phyloP scores from a whole-genome alignment of 2,797 vertebrate genomes.

The Lindbergichthys nudifrons region DNA sequence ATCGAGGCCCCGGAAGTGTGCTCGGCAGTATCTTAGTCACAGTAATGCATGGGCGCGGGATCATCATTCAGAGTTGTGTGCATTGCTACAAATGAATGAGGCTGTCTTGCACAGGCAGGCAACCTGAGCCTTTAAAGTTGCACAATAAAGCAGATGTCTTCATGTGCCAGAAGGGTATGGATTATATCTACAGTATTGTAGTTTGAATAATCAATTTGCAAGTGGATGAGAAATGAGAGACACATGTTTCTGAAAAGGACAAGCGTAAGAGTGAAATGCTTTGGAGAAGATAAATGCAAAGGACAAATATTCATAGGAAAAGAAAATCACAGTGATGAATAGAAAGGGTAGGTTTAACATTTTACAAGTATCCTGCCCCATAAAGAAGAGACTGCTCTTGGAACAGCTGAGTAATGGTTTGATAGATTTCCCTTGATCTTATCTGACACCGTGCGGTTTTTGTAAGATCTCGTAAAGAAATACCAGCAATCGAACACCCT shows the following conservation, averaged over 20 bases:
- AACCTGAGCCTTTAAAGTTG: conserved; percentile 29
- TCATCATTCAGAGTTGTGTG: conserved; percentile 43
- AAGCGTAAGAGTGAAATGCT: conserved; percentile 28
- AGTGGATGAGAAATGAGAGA: conserved; percentile 43
- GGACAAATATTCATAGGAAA: conserved; percentile 27
- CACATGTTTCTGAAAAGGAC: conserved; percentile 27
- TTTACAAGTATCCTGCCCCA: conserved; percentile 26
- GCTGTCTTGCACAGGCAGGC: conserved; percentile 8
- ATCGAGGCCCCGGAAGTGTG: conserved; percentile 50
- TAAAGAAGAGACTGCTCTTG: conserved; percentile 30
- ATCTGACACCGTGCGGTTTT: conserved; percentile 44
- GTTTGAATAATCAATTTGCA: conserved; percentile 49
- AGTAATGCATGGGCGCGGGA: conserved; percentile 46
- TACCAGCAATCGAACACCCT: conserved; percentile 36
- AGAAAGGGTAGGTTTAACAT: conserved; percentile 36
- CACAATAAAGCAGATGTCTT: conserved; percentile 38
- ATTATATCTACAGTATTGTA: conserved; percentile 26
- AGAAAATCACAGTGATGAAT: conserved; percentile 27
- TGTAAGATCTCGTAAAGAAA: conserved; percentile 54
- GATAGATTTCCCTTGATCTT: conserved; percentile 57
- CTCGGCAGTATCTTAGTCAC: conserved; percentile 65
- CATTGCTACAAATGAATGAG: conserved; percentile 38
- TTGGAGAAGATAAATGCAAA: conserved; percentile 43
- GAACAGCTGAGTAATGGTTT: conserved; percentile 56
- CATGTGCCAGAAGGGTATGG: conserved; percentile 10